Evolutionary conservation across 2,888 invertebrate species (phyloP), one percentile per base, ranked within the genome.

Genomic region (Limnephilus lunatus): DNA sequence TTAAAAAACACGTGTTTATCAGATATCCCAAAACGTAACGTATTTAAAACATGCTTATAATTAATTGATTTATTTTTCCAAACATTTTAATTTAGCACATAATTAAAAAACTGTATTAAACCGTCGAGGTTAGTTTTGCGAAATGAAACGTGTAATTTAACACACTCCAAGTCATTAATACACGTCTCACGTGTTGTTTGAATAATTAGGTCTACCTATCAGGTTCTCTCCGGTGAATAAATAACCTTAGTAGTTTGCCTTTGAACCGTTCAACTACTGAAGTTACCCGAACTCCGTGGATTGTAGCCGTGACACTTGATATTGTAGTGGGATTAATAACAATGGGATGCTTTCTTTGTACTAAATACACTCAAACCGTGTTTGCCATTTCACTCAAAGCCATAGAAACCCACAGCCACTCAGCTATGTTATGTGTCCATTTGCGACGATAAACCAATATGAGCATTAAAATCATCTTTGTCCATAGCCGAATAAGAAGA

Each of bases 121-220:
- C 25, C 25, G 25, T 9, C 3, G 7, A 68, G 68, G 68, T 68
- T 68, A 68, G n/a, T 68, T 68, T 68, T 68, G 68, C 68, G n/a
- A 68, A 68, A 25, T 68, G 68, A 68, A 68, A 68, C 68, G 68
- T 68, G 68, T 68, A 68, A n/a, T 68, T 68, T 68, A 68, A 68
- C 68, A 68, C 68, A 68, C 68, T 68, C 2, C 68, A n/a, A 68
- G 68, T 68, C 68, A 68, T 68, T 68, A 68, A 68, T 68, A 68
- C 9, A 68, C 68, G 82, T 15, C 82, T 82, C 32, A 82, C 82
- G 31, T 32, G 82, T 31, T 82, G 82, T 82, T 82, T 82, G 82
- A 31, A 31, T 32, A 68, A 32, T 32, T 32, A 82, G 32, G 82
- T 82, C 32, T 82, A 31, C 82, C 82, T 82, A 82, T 82, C 82